Evolutionary conservation across 2,888 invertebrate species (phyloP).

Genomic region (Sminthurinus aureus): DNA sequence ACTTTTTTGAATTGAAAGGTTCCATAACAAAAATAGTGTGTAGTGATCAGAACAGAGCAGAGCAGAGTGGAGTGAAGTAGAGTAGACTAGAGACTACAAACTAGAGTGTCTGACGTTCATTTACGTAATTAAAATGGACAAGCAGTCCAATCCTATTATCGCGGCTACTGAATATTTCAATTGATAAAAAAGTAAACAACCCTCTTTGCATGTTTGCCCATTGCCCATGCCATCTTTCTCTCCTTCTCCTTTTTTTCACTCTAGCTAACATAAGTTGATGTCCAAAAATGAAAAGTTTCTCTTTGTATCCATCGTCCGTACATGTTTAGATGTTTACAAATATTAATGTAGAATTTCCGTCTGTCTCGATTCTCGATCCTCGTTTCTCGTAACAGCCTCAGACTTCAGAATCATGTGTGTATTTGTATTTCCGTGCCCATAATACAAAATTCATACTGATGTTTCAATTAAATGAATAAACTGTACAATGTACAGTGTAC

Average conservation of each 20-base stretch:
- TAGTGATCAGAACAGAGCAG: no score
- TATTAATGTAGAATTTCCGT: no score
- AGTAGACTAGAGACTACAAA: background rate
- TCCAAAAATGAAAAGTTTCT: background rate
- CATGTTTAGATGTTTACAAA: no score
- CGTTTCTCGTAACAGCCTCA: no score
- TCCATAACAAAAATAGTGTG: no score
- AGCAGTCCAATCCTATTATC: slow-evolving; percentile 34
- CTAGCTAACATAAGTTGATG: background rate
- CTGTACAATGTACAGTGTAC: no score
- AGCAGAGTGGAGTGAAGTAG: no score
- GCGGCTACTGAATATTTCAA: slow-evolving; percentile 35
- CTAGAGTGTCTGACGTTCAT: slow-evolving; percentile 35
- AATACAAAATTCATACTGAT: no score
- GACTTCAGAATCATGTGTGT: no score
- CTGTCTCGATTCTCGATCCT: no score
- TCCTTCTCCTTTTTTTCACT: background rate
- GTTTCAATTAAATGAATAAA: no score
- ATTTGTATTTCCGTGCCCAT: no score
- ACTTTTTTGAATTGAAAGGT: background rate
- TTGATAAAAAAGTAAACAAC: slow-evolving; percentile 31
- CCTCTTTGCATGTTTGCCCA: slow-evolving; percentile 23
- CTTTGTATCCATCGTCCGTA: background rate
- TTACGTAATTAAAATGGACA: slow-evolving; percentile 39
- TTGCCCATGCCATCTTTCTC: background rate